phyloP scores from a whole-genome alignment of 1,140 invertebrate genomes.

The Drosophila pectinifera region DNA sequence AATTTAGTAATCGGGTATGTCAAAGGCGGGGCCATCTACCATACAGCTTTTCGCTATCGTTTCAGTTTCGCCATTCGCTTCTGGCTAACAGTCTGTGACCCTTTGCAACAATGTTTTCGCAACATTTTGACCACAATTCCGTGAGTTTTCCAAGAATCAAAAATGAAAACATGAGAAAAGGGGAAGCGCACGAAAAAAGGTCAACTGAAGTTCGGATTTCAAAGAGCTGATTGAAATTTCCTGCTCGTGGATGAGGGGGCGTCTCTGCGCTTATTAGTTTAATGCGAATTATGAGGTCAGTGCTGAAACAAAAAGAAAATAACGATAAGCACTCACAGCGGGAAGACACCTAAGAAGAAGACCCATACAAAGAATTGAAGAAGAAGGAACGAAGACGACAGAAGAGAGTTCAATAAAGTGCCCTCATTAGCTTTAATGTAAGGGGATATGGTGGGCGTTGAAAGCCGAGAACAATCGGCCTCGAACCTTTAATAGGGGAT shows the following conservation, averaged over 20 bases:
- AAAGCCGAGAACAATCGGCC: constrained; percentile 38
- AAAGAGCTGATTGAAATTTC: constrained; percentile 70
- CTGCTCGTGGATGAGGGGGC: constrained; percentile 49
- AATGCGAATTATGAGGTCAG: constrained; percentile 72
- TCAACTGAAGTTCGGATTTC: constrained; percentile 38
- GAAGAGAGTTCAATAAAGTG: constrained; percentile 43
- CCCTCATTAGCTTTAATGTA: constrained; percentile 71
- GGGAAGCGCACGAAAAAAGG: constrained; percentile 11
- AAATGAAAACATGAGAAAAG: constrained; percentile 23
- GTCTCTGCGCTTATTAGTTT: constrained; percentile 53
- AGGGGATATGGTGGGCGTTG: constrained; percentile 63
- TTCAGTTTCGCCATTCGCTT: constrained; percentile 34
- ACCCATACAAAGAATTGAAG: constrained; percentile 8
- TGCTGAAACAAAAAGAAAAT: constrained; percentile 25
- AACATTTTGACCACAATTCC: constrained; percentile 29
- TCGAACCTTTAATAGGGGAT: constrained; percentile 21
- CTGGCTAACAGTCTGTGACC: constrained; percentile 24
- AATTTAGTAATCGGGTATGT: background rate
- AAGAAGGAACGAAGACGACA: constrained; percentile 7
- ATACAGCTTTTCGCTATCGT: constrained; percentile 3
- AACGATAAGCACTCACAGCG: constrained; percentile 5
- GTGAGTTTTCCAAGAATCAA: constrained; percentile 31
- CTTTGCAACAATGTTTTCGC: constrained; percentile 37
- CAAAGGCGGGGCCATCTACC: background rate
- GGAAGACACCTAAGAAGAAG: constrained; percentile 26